These are phyloP conservation scores for Sinocyclocheilus anophthalmus DNA, from an alignment of 2,113 vertebrate species.

Conservation along the genomic window DNA sequence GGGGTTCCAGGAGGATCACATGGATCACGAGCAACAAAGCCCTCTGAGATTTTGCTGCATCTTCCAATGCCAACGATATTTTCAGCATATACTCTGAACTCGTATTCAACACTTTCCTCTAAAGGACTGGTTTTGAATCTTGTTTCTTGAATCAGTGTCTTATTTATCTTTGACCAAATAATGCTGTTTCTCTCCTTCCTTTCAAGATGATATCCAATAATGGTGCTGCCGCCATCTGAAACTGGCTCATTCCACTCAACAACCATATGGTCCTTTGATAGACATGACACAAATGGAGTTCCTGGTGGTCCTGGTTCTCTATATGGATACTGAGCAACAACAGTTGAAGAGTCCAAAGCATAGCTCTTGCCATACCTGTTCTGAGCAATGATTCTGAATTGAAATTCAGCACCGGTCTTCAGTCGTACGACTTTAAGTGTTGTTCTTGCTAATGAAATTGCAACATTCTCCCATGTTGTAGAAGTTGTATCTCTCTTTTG, in stretches of 20 bases:
- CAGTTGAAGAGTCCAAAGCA: constrained; percentile 85
- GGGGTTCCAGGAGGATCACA: constrained; percentile 95
- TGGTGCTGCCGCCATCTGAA: constrained; percentile 87
- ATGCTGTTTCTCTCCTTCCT: constrained; percentile 98
- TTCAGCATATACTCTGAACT: constrained; percentile 94
- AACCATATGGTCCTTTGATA: constrained; percentile 90
- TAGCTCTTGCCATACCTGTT: constrained; percentile 96
- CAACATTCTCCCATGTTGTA: constrained; percentile 90
- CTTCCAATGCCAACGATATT: constrained; percentile 96
- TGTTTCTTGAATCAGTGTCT: constrained; percentile 90
- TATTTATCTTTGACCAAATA: constrained; percentile 95
- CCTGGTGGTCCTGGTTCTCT: constrained; percentile 96
- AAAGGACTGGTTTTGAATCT: constrained; percentile 89
- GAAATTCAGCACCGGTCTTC: constrained; percentile 95
- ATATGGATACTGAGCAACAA: constrained; percentile 94
- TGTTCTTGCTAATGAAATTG: constrained; percentile 88
- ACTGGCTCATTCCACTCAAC: constrained; percentile 97
- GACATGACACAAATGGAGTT: constrained; percentile 87
- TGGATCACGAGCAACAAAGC: constrained; percentile 90
- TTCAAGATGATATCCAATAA: constrained; percentile 96
- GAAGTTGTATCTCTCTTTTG: constrained; percentile 95
- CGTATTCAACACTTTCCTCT: constrained; percentile 95
- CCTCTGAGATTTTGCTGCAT: constrained; percentile 94
- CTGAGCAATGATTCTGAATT: constrained; percentile 97
- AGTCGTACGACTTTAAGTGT: constrained; percentile 88